Percentiles rank a stretch among this genome's conserved stretches.
phyloP scores from a whole-genome alignment of 1,140 invertebrate species.

The Temnothorax longispinosus region DNA sequence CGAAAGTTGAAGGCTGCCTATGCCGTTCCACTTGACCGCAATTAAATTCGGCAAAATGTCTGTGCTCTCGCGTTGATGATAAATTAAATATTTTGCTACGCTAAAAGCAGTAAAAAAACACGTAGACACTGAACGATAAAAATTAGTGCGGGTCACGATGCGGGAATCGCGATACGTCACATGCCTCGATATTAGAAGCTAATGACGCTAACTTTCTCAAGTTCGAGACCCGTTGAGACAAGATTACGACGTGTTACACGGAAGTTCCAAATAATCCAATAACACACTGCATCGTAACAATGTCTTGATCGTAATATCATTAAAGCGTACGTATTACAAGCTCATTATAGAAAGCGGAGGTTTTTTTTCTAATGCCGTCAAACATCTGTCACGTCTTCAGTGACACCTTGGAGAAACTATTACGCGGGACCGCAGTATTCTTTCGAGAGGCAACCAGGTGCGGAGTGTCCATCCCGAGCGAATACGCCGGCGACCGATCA shows the following conservation, averaged over 20 bases:
- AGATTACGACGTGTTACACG: constrained; percentile 25
- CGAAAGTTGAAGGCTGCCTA: constrained; percentile 77
- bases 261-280: constrained; percentile 33
- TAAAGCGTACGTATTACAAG: not conserved
- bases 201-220: constrained; percentile 23
- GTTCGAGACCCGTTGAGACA: constrained; percentile 6
- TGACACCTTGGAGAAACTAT: not conserved
- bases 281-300: not conserved
- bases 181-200: not conserved
- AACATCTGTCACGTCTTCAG: no score
- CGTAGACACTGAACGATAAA: no score
- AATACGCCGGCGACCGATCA: not conserved
- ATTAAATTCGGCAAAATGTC: constrained; percentile 83
- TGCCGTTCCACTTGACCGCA: constrained; percentile 76
- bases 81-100: constrained; percentile 69
- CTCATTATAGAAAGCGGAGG: not conserved
- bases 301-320: constrained; percentile 25
- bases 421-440: not conserved
- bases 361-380: not conserved
- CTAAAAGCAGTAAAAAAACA: not conserved
- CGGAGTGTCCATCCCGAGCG: not conserved
- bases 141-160: not conserved
- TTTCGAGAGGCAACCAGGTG: not conserved
- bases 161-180: not conserved
- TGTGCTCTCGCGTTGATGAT: constrained; percentile 68